A percentile compares a stretch with the other conserved stretches of the same genome.
These are phyloP conservation scores for Sesamia nonagrioides DNA, from an alignment of 1,140 invertebrate genomes.

Conservation along the genomic window DNA sequence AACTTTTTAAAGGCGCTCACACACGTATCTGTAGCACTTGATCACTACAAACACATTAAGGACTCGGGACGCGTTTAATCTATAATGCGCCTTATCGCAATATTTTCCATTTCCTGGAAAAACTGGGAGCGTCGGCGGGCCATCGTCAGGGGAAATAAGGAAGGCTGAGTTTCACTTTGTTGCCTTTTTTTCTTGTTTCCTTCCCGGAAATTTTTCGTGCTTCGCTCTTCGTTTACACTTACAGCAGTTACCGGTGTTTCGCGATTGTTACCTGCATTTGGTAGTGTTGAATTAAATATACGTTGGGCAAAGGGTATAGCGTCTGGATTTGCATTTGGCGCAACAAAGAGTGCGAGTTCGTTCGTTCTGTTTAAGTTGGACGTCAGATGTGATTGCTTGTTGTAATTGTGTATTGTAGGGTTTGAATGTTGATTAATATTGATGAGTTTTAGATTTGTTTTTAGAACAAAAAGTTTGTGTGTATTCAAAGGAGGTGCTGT, in stretches of 20 bases:
- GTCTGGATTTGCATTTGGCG: slow-evolving; percentile 85
- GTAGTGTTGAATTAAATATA: slow-evolving; percentile 84
- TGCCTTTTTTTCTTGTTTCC: slow-evolving; percentile 71
- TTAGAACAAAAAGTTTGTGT: neutral
- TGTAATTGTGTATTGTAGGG: slow-evolving; percentile 42
- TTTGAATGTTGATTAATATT: slow-evolving; percentile 15
- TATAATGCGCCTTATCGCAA: slow-evolving; percentile 87
- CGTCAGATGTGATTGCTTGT: slow-evolving; percentile 45
- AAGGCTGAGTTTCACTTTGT: slow-evolving; percentile 86
- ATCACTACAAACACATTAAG: slow-evolving; percentile 76
- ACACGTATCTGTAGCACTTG: slow-evolving; percentile 67
- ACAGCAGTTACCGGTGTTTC: slow-evolving; percentile 82
- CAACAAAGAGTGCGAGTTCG: slow-evolving; percentile 74
- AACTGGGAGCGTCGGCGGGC: slow-evolving; percentile 78
- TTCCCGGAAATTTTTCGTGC: slow-evolving; percentile 77
- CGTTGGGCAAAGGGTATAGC: slow-evolving; percentile 79
- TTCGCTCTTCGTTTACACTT: slow-evolving; percentile 86
- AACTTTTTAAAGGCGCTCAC: slow-evolving; percentile 66
- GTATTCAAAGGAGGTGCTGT: no score
- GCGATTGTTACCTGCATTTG: slow-evolving; percentile 83
- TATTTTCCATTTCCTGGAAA: slow-evolving; percentile 85
- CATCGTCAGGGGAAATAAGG: slow-evolving; percentile 86
- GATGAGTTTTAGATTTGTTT: neutral
- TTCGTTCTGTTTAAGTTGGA: slow-evolving; percentile 75
- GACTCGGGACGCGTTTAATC: slow-evolving; percentile 81